Conservation (phyloP, 2,888 invertebrate species). For the Nephrocerus scutellatus region DNA sequence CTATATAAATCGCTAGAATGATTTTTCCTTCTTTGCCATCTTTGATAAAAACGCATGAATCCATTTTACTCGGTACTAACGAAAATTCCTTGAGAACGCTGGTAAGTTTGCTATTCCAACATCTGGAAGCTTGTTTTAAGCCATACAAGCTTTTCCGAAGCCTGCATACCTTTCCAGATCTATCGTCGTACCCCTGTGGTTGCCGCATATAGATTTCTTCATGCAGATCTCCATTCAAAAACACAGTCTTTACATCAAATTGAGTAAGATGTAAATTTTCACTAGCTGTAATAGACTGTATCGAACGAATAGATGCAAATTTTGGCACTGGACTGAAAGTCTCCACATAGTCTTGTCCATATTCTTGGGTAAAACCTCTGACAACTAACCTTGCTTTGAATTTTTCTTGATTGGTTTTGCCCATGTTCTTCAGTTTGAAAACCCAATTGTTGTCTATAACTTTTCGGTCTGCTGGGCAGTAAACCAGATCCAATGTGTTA, state of each 20-base stretch:
- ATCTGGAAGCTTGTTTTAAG: conserved; percentile 25
- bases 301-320: conserved; percentile 25
- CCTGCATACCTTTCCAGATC: conserved; percentile 20
- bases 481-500: conserved; percentile 19
- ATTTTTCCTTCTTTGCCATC: conserved; percentile 12
- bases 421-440: conserved; percentile 18
- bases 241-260: conserved; percentile 23
- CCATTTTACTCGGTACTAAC: conserved; percentile 24
- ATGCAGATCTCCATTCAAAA: conserved; percentile 21
- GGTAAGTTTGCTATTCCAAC: conserved; percentile 25
- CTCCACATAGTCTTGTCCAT: conserved; percentile 24
- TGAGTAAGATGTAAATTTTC: conserved; percentile 18
- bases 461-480: conserved; percentile 12
- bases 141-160: conserved; percentile 26
- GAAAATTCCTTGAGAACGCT: conserved; percentile 23
- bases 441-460: conserved; percentile 21
- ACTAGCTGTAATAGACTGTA: conserved; percentile 21
- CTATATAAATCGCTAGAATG: conserved; percentile 28
- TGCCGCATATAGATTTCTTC: conserved; percentile 21
- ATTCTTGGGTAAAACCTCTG: conserved; percentile 22
- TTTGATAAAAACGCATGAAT: conserved; percentile 28
- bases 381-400: conserved; percentile 21
- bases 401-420: conserved; percentile 4
- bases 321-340: conserved; percentile 30
- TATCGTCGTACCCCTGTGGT: conserved; percentile 17